Percentiles rank a stretch among this genome's conserved stretches.
phyloP scores from a whole-genome alignment of 2,113 vertebrate species.

The Gymnorhina tibicen region DNA sequence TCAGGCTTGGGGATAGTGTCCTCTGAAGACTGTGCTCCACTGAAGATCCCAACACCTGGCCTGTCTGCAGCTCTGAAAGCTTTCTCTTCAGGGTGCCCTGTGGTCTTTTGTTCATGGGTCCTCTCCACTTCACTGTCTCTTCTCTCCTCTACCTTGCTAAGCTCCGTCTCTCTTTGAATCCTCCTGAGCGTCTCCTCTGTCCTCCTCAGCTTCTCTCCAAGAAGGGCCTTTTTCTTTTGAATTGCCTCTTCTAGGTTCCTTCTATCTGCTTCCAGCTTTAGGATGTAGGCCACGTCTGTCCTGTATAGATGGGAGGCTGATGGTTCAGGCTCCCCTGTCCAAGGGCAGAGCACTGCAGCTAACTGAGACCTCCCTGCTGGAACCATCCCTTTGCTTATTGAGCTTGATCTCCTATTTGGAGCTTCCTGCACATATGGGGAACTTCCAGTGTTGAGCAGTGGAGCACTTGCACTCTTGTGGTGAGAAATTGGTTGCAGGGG shows the following conservation, averaged over 20 bases:
- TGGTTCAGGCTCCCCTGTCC: background rate
- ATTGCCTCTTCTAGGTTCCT: conserved; percentile 70
- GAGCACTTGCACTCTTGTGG: conserved; percentile 25
- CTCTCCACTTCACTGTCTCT: background rate
- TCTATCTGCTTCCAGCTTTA: conserved; percentile 63
- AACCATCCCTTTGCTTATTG: background rate
- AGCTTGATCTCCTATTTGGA: background rate
- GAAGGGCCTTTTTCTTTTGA: conserved; percentile 70
- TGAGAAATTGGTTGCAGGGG: conserved; percentile 78
- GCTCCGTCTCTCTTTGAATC: conserved; percentile 66
- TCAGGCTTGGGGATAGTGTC: background rate
- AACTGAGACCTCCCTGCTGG: background rate
- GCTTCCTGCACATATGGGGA: background rate
- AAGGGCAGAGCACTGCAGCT: background rate
- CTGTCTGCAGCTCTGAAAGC: background rate
- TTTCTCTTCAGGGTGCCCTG: background rate
- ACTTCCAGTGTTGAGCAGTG: background rate
- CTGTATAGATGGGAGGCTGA: background rate
- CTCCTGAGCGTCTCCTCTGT: conserved; percentile 71
- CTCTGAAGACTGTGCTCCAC: background rate
- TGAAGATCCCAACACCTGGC: background rate
- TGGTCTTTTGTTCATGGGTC: background rate
- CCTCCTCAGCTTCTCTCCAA: conserved; percentile 78
- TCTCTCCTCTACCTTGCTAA: conserved; percentile 30
- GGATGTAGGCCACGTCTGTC: conserved; percentile 27